Base-by-base conservation (phyloP, 2,797 vertebrate species). In the Lepilemur septentrionalis region DNA sequence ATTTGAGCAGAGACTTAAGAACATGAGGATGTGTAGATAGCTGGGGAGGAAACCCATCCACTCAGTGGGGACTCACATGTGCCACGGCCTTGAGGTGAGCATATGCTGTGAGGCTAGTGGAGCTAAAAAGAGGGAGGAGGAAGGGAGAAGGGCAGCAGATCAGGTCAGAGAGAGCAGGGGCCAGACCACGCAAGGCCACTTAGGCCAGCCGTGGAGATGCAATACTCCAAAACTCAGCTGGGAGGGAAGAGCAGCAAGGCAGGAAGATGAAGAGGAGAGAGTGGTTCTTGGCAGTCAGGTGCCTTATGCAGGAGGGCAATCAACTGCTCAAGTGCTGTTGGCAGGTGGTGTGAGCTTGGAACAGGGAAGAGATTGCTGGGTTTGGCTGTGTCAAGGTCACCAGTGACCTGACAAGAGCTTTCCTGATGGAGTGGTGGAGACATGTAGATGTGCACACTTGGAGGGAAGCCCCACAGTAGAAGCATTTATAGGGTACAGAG, bases 121-220 rank as follows among this genome's bases (percentile, higher is more conserved):
- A 30, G 18, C 23, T 84, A 18, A 78, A 9, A 82, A 82, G 25
- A 73, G 17, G 35, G 38, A 20, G 28, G 48, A 46, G 15, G 32
- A 78, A 86, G 22, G 35, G n/a, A 43, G 5, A 23, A n/a, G 2
- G n/a, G 57, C 11, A 59, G n/a, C 13, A 50, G 18, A 41, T 61
- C 30, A 8, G n/a, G 25, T 70, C 69, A 59, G 50, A 84, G 52
- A 46, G 5, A 65, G 20, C 23, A 15, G 35, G 17, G 57, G 25
- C 4, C 2, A n/a, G 11, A 5, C 13, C 18, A 18, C 5, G 0
- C 52, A 48, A 15, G 5, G 5, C 7, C 15, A 18, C 20, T 72
- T 30, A 9, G 25, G 13, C 8, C 35, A 41, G 17, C 20, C 28
- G 25, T 18, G 13, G 17, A 32, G n/a, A 89, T 38, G 1, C 4